A percentile compares a stretch with the other conserved stretches of the same genome.
phyloP scores from a whole-genome alignment of 2,888 invertebrate species.

The Agriopis marginaria region DNA sequence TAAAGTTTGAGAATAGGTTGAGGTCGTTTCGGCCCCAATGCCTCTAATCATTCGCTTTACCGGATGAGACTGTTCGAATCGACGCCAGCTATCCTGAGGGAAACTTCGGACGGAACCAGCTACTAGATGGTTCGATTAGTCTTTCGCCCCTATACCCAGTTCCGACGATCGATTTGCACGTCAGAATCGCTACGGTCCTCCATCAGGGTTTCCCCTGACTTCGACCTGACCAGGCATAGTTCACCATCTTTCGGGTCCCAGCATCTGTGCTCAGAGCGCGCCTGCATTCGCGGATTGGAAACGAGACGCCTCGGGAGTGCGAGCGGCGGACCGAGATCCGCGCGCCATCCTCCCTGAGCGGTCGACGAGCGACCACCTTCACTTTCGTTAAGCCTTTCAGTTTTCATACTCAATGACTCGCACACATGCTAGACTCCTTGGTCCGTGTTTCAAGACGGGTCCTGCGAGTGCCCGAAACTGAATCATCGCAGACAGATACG shows the following conservation, averaged over 20 bases:
- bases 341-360: constrained; percentile 77
- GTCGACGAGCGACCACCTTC: constrained; percentile 68
- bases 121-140: constrained; percentile 92
- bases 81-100: constrained; percentile 90
- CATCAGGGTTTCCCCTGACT: constrained; percentile 90
- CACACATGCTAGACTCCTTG: constrained; percentile 85
- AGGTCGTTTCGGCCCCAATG: constrained; percentile 89
- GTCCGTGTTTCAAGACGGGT: constrained; percentile 88
- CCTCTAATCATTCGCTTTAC: constrained; percentile 93
- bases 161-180: constrained; percentile 93
- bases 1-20: constrained; percentile 93
- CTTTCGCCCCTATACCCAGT: constrained; percentile 91
- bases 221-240: constrained; percentile 90
- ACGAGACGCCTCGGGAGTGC: constrained; percentile 87
- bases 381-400: constrained; percentile 90
- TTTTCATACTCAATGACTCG: constrained; percentile 88
- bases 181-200: constrained; percentile 91
- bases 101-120: constrained; percentile 92
- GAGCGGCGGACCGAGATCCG: constrained; percentile 68
- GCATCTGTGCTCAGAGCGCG: constrained; percentile 88
- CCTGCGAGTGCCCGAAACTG: constrained; percentile 82
- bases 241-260: constrained; percentile 92
- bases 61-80: constrained; percentile 85
- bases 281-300: constrained; percentile 73
- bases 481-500: constrained; percentile 69